Conservation (phyloP, 2,113 vertebrate genomes). For the Nothoprocta pentlandii region DNA sequence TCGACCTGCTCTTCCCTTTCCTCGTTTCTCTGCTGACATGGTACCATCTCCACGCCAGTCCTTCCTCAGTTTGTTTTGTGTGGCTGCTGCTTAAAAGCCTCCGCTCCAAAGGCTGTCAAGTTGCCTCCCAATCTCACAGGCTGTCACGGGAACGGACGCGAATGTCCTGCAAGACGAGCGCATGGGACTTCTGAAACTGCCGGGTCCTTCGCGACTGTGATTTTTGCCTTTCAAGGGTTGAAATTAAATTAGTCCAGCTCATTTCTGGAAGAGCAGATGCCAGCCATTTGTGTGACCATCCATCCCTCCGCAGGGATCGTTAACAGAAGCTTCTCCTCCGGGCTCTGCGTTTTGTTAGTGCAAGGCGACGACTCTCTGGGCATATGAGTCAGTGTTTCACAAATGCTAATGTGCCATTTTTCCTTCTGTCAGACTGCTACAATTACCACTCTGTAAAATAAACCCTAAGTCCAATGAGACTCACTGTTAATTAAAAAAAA, state of each 20-base stretch:
- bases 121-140: not conserved
- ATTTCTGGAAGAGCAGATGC: constrained; percentile 31
- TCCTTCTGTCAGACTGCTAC: not conserved
- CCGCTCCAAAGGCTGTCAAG: not conserved
- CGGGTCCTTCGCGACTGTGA: not conserved
- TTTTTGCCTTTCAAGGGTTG: not conserved
- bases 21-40: not conserved
- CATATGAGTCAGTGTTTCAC: constrained; percentile 5
- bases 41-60: not conserved
- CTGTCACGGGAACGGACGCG: not conserved
- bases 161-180: not conserved
- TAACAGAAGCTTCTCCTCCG: not conserved
- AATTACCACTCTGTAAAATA: not conserved
- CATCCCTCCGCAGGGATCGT: not conserved
- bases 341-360: not conserved
- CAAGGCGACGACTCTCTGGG: not conserved
- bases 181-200: not conserved
- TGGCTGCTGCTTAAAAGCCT: not conserved
- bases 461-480: not conserved
- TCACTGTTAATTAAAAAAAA: not conserved
- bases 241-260: not conserved
- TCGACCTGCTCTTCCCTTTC: not conserved
- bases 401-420: not conserved
- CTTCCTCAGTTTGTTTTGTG: not conserved
- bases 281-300: constrained; percentile 16